A percentile compares a stretch with the other conserved stretches of the same genome.
These are phyloP conservation scores for Troides oblongomaculatus DNA, from an alignment of 2,888 invertebrate species.

Conservation along the genomic window DNA sequence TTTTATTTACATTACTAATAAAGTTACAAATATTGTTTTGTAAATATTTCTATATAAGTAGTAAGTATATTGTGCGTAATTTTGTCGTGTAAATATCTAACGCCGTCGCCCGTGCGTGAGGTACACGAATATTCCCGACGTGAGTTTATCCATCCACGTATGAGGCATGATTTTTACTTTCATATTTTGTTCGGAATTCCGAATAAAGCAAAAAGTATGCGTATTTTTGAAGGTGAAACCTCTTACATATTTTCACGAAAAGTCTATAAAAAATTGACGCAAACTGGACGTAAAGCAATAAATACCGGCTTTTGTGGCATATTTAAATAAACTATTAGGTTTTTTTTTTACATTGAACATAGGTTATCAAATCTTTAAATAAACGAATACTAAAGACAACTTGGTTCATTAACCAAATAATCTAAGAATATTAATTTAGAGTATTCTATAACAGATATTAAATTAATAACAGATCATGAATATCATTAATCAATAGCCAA, in stretches of 20 bases:
- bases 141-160: conserved; percentile 26
- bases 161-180: conserved; percentile 24
- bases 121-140: conserved; percentile 10
- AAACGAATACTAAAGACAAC: too few relatives aligned
- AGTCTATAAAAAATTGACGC: conserved; percentile 2
- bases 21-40: neutral
- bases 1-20: neutral
- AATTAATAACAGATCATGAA: too few relatives aligned
- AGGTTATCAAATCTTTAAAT: too few relatives aligned
- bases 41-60: neutral
- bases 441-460: too few relatives aligned
- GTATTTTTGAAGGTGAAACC: conserved; percentile 18
- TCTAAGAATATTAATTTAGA: too few relatives aligned
- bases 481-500: too few relatives aligned
- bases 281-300: neutral
- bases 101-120: conserved; percentile 21
- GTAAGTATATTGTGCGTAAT: conserved; percentile 14
- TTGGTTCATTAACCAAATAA: too few relatives aligned
- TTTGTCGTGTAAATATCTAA: conserved; percentile 21
- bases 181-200: conserved; percentile 19
- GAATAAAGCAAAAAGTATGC: conserved; percentile 9
- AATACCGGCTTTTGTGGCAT: neutral
- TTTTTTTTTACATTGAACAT: too few relatives aligned
- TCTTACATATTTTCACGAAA: conserved; percentile 1
- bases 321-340: too few relatives aligned